A percentile compares a stretch with the other conserved stretches of the same genome.
These are phyloP conservation scores for Centropyge bicolor DNA, from an alignment of 2,797 vertebrate species.

Conservation along the genomic window DNA sequence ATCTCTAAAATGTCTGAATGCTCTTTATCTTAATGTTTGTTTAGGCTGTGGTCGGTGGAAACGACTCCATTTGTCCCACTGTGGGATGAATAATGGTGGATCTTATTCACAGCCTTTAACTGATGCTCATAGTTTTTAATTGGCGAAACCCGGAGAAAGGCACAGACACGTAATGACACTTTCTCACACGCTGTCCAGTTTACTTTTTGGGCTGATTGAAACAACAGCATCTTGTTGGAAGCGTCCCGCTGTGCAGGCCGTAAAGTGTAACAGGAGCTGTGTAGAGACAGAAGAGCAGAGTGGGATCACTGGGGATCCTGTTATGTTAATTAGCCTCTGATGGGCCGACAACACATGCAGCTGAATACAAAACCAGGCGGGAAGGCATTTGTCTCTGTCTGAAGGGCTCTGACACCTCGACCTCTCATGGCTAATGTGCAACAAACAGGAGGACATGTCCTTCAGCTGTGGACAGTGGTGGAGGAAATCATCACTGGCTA, in stretches of 20 bases:
- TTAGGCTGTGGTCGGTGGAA: neutral
- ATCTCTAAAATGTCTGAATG: neutral
- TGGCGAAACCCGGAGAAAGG: constrained; percentile 8
- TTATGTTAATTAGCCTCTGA: constrained; percentile 96
- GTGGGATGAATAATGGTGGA: too few species aligned
- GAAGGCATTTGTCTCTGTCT: constrained; percentile 76
- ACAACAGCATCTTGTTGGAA: constrained; percentile 78
- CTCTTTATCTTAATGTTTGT: neutral
- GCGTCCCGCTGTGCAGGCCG: constrained; percentile 61
- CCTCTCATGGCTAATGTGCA: constrained; percentile 80
- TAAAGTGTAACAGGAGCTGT: constrained; percentile 86
- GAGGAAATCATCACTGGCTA: neutral
- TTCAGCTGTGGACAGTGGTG: constrained; percentile 32
- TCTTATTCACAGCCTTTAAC: neutral
- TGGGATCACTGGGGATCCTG: constrained; percentile 88
- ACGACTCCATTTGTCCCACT: too few species aligned
- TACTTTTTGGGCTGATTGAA: constrained; percentile 68
- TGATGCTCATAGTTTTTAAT: constrained; percentile 5
- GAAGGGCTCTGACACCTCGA: constrained; percentile 75
- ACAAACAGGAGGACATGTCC: constrained; percentile 64
- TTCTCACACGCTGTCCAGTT: constrained; percentile 67
- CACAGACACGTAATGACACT: constrained; percentile 47
- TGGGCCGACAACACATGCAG: constrained; percentile 92
- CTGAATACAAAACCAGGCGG: constrained; percentile 86
- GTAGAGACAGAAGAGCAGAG: constrained; percentile 84